Percentiles rank a stretch among this genome's conserved stretches.
These are phyloP conservation scores for Nomada ferruginata DNA, from an alignment of 2,888 invertebrate species.

Conservation along the genomic window DNA sequence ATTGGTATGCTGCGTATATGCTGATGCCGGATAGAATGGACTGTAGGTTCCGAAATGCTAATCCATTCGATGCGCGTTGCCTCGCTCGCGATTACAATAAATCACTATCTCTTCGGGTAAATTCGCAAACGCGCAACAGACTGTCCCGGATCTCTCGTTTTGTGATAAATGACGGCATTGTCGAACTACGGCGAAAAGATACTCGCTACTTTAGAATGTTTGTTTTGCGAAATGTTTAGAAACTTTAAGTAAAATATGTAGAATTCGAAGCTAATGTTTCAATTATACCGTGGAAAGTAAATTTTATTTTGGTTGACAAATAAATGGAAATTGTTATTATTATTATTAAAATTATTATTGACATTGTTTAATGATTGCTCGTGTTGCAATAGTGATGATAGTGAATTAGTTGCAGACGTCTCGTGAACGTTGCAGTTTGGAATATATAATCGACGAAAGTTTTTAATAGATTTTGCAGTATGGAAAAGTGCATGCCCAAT, in stretches of 20 bases:
- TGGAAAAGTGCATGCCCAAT: no score
- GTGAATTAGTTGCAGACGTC: no score
- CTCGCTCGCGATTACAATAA: constrained; percentile 39
- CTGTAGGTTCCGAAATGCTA: constrained; percentile 55
- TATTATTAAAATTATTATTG: no score
- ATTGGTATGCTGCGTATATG: constrained; percentile 67
- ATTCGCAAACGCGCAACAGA: neutral
- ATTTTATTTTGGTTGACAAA: no score
- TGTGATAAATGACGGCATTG: neutral
- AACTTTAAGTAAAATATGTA: no score
- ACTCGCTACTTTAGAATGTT: neutral
- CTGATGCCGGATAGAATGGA: constrained; percentile 42
- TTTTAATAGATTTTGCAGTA: no score
- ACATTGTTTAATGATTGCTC: no score
- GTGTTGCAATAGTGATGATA: no score
- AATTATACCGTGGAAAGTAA: neutral
- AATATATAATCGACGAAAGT: no score
- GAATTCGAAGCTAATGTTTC: no score
- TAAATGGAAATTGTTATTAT: no score
- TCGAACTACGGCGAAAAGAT: neutral
- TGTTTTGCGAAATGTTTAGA: neutral
- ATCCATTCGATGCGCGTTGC: constrained; percentile 57
- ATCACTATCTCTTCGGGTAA: constrained; percentile 51
- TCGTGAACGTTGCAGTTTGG: no score
- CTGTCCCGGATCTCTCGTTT: constrained; percentile 2